phyloP scores from a whole-genome alignment of 2,113 vertebrate genomes.

The Merops nubicus region DNA sequence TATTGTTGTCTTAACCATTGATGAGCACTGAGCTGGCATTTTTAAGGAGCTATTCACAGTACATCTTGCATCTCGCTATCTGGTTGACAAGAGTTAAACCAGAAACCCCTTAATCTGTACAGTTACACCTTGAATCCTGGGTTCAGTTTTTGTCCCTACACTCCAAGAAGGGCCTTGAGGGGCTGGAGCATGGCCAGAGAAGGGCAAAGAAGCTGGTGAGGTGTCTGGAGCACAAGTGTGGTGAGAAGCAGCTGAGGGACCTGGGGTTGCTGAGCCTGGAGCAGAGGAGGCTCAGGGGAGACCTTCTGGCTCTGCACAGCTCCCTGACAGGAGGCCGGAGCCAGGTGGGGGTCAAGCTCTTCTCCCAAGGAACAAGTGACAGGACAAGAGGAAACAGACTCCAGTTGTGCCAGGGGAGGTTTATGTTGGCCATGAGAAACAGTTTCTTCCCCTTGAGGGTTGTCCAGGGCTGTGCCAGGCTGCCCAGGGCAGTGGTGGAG shows the following conservation, averaged over 20 bases:
- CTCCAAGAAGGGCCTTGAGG: too few species aligned
- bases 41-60: background rate
- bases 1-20: background rate
- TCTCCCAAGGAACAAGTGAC: background rate
- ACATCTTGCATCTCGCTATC: background rate
- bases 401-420: too few species aligned
- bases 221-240: too few species aligned
- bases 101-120: background rate
- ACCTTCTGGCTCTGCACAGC: background rate
- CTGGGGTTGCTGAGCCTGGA: too few species aligned
- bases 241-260: too few species aligned
- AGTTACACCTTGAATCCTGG: too few species aligned
- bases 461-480: background rate
- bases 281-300: background rate
- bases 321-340: background rate
- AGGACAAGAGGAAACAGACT: too few species aligned
- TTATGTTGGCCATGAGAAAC: too few species aligned
- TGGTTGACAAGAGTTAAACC: background rate
- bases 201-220: too few species aligned
- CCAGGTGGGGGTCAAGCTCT: background rate
- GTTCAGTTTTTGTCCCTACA: too few species aligned
- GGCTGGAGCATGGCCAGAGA: too few species aligned
- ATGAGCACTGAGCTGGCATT: background rate
- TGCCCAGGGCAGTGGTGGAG: background rate
- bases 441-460: background rate